Conservation (phyloP, 1,140 invertebrate species). For the Penaeus indicus region DNA sequence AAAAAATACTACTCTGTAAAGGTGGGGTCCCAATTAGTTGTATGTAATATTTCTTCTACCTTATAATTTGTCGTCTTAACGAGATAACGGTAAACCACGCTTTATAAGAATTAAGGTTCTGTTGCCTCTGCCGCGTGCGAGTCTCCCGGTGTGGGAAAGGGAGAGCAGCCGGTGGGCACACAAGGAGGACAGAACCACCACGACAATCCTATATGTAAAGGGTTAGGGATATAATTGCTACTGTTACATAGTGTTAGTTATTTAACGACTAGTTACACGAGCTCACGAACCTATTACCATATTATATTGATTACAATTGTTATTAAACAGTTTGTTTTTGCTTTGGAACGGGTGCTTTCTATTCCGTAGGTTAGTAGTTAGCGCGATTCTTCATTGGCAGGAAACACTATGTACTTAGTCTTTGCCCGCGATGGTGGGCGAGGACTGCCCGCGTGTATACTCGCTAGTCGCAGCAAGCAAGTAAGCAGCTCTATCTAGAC, state of each 20-base stretch:
- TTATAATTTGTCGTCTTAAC: conserved; percentile 60
- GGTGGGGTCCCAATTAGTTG: conserved; percentile 56
- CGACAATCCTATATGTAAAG: conserved; percentile 63
- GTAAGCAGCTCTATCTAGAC: too few relatives aligned
- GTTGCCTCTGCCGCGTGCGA: neutral
- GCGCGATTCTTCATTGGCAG: conserved; percentile 34
- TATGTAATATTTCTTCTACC: conserved; percentile 62
- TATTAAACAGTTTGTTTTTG: conserved; percentile 31
- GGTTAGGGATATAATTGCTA: conserved; percentile 64
- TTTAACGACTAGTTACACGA: conserved; percentile 60
- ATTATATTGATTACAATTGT: conserved; percentile 34
- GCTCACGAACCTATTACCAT: conserved; percentile 56
- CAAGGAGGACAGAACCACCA: conserved; percentile 19
- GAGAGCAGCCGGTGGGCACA: neutral
- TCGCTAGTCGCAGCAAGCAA: too few relatives aligned
- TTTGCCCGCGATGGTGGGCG: neutral
- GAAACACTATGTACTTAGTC: conserved; percentile 44
- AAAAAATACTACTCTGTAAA: conserved; percentile 42
- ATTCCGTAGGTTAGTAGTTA: conserved; percentile 43
- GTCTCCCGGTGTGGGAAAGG: too few relatives aligned
- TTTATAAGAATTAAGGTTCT: conserved; percentile 51
- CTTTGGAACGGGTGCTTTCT: conserved; percentile 55
- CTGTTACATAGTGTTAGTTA: conserved; percentile 63
- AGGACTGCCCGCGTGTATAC: too few relatives aligned
- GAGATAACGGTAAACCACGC: conserved; percentile 60